These are phyloP conservation scores for Gobio gobio DNA, from an alignment of 2,113 vertebrate species.

Conservation along the genomic window DNA sequence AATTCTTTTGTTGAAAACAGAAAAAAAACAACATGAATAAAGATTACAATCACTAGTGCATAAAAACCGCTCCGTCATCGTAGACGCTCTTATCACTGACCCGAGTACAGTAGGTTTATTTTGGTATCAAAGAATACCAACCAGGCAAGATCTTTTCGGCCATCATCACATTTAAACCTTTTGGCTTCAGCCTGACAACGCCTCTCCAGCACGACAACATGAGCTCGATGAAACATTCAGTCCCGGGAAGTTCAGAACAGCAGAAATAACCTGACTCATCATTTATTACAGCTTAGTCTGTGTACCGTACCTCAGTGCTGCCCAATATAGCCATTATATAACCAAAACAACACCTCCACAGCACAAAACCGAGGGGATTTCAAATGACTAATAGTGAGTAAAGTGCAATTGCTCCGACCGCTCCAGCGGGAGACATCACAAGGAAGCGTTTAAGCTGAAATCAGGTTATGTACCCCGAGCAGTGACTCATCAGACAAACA, in stretches of 20 bases:
- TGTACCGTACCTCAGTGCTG: not conserved
- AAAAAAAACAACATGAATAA: not conserved
- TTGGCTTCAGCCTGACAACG: not conserved
- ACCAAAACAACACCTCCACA: constrained; percentile 12
- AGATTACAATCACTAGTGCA: not conserved
- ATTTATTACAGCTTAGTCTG: constrained; percentile 32
- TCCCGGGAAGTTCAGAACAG: constrained; percentile 27
- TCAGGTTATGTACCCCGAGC: not conserved
- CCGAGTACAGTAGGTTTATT: not conserved
- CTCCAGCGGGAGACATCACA: constrained; percentile 25
- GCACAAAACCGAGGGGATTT: constrained; percentile 24
- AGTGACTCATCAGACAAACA: constrained; percentile 30
- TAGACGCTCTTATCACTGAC: not conserved
- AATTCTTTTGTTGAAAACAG: too few relatives aligned
- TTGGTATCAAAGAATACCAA: not conserved
- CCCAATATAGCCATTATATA: constrained; percentile 5
- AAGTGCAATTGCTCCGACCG: not conserved
- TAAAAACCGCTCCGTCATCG: not conserved
- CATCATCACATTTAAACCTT: not conserved
- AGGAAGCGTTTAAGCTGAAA: constrained; percentile 19
- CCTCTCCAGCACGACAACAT: not conserved
- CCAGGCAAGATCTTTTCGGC: not conserved
- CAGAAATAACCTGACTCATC: constrained; percentile 10
- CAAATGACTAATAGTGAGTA: constrained; percentile 5
- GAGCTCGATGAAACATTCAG: not conserved